Evolutionary conservation across 2,797 vertebrate genomes (phyloP).

Genomic region (Sparidentex hasta): DNA sequence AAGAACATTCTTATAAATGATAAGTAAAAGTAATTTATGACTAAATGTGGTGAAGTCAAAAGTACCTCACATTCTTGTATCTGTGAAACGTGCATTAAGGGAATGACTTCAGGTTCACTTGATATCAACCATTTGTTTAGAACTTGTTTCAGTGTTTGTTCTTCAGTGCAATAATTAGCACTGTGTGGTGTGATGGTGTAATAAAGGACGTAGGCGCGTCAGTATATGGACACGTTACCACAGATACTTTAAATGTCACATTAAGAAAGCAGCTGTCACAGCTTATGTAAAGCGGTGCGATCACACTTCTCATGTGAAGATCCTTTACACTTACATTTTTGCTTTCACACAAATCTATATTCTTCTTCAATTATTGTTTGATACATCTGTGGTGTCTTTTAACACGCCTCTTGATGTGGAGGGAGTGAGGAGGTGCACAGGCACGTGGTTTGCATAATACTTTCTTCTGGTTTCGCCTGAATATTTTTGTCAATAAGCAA

Average conservation of each 20-base stretch:
- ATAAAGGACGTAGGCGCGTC: not conserved
- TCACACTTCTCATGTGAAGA: not conserved
- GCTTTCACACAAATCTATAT: conserved; percentile 1
- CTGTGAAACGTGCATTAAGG: not conserved
- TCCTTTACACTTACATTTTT: not conserved
- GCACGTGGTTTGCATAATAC: not conserved
- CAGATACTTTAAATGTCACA: not conserved
- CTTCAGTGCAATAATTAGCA: not conserved
- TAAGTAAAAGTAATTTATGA: too few relatives aligned
- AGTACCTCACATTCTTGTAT: too few relatives aligned
- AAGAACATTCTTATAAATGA: too few relatives aligned
- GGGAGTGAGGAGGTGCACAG: not conserved
- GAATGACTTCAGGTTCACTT: not conserved
- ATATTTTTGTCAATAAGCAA: not conserved
- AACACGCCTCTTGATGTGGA: not conserved
- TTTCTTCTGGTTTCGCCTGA: not conserved
- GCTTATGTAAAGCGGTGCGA: not conserved
- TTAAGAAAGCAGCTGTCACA: not conserved
- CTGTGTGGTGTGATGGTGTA: not conserved
- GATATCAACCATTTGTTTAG: not conserved
- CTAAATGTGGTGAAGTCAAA: too few relatives aligned
- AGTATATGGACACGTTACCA: not conserved
- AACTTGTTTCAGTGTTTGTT: not conserved
- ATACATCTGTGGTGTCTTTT: not conserved
- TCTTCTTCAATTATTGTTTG: not conserved